Percentiles rank a stretch among this genome's conserved stretches.
Evolutionary conservation across 2,797 vertebrate genomes (phyloP).

Genomic region (Bradypodion pumilum): DNA sequence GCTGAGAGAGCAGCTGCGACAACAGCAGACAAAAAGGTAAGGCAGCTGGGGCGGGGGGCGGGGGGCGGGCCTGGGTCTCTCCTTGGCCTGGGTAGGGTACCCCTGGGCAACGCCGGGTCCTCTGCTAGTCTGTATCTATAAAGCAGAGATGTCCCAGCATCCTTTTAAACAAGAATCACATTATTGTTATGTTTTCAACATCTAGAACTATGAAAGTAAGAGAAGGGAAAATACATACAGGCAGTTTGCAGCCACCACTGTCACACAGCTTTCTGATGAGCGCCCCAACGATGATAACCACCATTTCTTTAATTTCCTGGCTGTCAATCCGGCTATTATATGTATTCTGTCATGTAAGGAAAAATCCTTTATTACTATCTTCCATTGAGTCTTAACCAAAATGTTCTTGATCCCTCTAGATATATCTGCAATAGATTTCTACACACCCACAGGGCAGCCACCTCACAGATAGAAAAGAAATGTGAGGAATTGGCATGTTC

Average conservation of each 20-base stretch:
- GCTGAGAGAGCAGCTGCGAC: no score
- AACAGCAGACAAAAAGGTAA: no score
- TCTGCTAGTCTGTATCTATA: no score
- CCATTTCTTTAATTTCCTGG: conserved; percentile 90
- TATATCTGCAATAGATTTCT: background rate
- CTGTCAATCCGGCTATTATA: conserved; percentile 86
- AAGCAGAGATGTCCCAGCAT: no score
- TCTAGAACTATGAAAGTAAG: conserved; percentile 1
- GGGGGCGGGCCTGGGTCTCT: no score
- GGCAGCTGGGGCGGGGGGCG: no score
- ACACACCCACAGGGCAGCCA: background rate
- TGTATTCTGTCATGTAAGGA: conserved; percentile 78
- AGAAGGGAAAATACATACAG: conserved; percentile 78
- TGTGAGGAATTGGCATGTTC: background rate
- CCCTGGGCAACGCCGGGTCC: no score
- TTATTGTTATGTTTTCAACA: background rate
- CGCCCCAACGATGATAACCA: conserved; percentile 91
- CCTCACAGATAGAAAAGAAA: background rate
- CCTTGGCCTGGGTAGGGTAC: no score
- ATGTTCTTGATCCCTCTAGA: background rate
- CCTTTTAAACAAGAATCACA: background rate
- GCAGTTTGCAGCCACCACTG: conserved; percentile 85
- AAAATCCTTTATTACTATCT: conserved; percentile 18
- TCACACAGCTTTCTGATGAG: conserved; percentile 90
- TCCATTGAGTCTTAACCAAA: background rate